Conservation (phyloP, 2,113 vertebrate genomes). For the Ranitomeya imitator region DNA sequence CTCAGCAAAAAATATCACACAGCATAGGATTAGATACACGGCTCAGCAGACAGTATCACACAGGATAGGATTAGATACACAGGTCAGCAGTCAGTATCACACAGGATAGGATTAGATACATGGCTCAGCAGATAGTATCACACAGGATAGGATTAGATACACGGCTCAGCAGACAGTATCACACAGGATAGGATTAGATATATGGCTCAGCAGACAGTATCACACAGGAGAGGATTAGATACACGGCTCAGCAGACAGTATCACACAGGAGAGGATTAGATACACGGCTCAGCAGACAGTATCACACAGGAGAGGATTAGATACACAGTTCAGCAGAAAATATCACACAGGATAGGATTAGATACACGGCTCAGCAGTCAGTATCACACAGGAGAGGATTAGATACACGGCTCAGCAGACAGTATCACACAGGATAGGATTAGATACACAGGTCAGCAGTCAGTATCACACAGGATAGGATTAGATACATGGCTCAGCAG, state of each 20-base stretch:
- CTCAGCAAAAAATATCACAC: background rate
- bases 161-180: background rate
- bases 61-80: too few relatives aligned
- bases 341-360: background rate
- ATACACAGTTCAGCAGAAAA: too few relatives aligned
- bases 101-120: background rate
- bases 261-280: background rate
- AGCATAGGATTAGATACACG: background rate
- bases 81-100: background rate
- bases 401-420: too few relatives aligned
- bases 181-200: background rate
- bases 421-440: background rate
- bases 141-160: too few relatives aligned
- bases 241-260: too few relatives aligned
- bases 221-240: too few relatives aligned
- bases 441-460: background rate
- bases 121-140: background rate
- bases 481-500: background rate
- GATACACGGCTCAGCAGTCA: background rate
- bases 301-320: background rate
- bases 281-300: background rate
- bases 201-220: background rate
- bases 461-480: background rate
- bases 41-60: background rate
- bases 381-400: background rate